Evolutionary conservation across 2,797 vertebrate genomes (phyloP).

Genomic region (Mormyrops boulengeri): DNA sequence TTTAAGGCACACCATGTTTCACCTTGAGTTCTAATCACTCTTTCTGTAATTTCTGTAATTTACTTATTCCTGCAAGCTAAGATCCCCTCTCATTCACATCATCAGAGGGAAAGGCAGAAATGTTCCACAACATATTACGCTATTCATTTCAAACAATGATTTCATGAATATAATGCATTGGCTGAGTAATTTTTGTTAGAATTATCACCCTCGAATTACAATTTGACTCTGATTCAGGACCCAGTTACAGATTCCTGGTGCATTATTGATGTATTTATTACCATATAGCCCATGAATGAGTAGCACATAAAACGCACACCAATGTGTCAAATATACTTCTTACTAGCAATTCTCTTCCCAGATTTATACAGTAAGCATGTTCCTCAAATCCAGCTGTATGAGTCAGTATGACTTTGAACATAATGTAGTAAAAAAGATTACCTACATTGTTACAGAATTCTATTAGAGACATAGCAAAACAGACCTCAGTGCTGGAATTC

Average conservation of each 20-base stretch:
- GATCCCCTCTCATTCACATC: background rate
- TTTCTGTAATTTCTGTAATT: constrained; percentile 15
- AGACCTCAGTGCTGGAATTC: background rate
- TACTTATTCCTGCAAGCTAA: background rate
- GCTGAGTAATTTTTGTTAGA: background rate
- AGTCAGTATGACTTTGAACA: background rate
- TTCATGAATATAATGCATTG: constrained; percentile 9
- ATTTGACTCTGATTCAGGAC: background rate
- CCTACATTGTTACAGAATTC: background rate
- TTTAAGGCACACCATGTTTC: constrained; percentile 1
- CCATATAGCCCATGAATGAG: background rate
- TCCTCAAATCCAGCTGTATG: background rate
- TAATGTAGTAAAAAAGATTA: background rate
- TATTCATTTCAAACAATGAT: background rate
- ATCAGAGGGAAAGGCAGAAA: background rate
- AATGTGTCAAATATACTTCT: background rate
- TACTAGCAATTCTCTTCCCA: background rate
- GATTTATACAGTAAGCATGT: background rate
- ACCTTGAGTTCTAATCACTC: constrained; percentile 17
- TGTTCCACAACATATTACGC: constrained; percentile 5
- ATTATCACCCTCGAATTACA: background rate
- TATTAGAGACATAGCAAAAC: background rate
- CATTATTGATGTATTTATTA: background rate
- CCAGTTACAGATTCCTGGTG: background rate
- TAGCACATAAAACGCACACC: background rate